Conservation (phyloP, 2,888 invertebrate genomes). For the Zootermopsis nevadensis region DNA sequence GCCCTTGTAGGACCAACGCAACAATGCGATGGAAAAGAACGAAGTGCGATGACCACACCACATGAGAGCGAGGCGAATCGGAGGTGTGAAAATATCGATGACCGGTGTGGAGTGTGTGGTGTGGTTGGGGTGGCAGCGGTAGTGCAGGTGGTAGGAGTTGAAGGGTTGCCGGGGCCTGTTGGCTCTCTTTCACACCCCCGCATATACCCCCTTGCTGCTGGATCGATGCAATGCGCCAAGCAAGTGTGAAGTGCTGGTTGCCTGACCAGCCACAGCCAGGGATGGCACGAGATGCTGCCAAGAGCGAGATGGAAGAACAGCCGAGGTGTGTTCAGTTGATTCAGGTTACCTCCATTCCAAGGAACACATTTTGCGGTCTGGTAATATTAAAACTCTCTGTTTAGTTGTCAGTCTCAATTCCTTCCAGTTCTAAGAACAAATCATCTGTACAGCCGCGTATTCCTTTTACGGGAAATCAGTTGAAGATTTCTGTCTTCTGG, state of each 20-base stretch:
- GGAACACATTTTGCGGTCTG: neutral
- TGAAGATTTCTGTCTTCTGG: no score
- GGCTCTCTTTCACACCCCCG: constrained; percentile 1
- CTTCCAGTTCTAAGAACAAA: no score
- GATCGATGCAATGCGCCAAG: constrained; percentile 41
- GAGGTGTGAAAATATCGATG: constrained; percentile 47
- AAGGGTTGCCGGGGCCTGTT: constrained; percentile 36
- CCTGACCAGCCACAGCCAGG: constrained; percentile 28
- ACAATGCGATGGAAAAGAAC: no score
- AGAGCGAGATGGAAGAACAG: constrained; percentile 17
- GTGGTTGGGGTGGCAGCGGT: constrained; percentile 28
- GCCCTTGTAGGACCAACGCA: no score
- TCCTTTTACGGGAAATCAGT: no score
- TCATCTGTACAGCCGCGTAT: no score
- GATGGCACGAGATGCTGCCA: constrained; percentile 1
- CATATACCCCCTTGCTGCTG: constrained; percentile 14
- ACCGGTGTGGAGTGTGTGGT: constrained; percentile 37
- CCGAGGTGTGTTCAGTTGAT: constrained; percentile 19
- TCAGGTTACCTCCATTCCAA: neutral
- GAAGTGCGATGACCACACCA: neutral
- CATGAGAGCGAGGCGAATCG: constrained; percentile 26
- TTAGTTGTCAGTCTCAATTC: no score
- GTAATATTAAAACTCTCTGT: no score
- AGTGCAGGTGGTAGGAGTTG: constrained; percentile 27
- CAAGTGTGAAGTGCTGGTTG: constrained; percentile 39